Conservation (phyloP, 2,797 vertebrate species). For the Meriones psammophilus region DNA sequence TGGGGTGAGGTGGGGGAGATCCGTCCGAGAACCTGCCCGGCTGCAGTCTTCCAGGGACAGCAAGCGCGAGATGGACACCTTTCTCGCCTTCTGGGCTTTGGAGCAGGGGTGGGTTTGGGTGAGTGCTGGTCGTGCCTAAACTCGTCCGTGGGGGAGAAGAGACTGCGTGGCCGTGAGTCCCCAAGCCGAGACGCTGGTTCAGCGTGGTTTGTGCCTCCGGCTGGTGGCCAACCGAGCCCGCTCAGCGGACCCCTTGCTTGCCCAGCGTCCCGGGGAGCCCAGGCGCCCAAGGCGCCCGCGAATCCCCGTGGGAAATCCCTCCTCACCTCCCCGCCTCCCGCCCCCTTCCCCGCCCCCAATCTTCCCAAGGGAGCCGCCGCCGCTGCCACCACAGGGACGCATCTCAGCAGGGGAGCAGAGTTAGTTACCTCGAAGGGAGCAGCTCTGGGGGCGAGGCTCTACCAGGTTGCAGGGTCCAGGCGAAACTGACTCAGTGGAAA, state of each 20-base stretch:
- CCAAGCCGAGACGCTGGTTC: not conserved
- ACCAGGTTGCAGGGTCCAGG: not conserved
- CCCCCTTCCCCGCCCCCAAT: constrained; percentile 30
- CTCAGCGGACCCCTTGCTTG: not conserved
- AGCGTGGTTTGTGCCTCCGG: not conserved
- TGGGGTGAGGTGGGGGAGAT: not conserved
- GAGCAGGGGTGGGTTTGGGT: not conserved
- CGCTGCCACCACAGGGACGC: not conserved
- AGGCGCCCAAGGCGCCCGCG: not conserved
- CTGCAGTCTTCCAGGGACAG: not conserved
- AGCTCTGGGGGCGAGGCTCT: not conserved
- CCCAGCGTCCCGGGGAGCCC: constrained; percentile 45
- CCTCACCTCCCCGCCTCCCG: constrained; percentile 47
- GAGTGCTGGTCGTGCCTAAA: not conserved
- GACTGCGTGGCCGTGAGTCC: not conserved
- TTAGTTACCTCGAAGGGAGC: not conserved
- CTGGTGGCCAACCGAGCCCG: not conserved
- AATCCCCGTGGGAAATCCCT: constrained; percentile 82
- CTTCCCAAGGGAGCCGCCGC: not conserved
- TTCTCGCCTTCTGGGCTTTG: not conserved
- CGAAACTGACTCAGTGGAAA: not conserved
- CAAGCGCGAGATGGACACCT: not conserved
- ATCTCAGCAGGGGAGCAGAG: not conserved
- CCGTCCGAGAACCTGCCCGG: not conserved
- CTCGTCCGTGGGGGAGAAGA: not conserved